phyloP scores from a whole-genome alignment of 2,113 vertebrate species.

The Hyperoodon ampullatus region DNA sequence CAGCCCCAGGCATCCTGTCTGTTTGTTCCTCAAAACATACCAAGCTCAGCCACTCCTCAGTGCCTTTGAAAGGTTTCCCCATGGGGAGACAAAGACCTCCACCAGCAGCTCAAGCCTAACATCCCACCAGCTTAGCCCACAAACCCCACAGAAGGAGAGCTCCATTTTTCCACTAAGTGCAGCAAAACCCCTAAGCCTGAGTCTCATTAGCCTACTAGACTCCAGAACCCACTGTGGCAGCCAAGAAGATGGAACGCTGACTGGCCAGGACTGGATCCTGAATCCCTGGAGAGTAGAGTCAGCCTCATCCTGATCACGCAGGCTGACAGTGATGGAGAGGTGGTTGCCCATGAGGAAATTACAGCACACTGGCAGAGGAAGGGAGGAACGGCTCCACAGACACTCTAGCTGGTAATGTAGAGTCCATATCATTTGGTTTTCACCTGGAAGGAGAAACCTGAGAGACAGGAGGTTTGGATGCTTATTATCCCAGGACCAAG shows the following conservation, averaged over 20 bases:
- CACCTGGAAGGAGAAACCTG: background rate
- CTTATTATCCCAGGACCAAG: background rate
- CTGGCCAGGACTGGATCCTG: background rate
- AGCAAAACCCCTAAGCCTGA: background rate
- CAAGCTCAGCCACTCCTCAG: background rate
- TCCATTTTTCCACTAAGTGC: background rate
- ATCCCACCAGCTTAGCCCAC: background rate
- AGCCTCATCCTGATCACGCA: background rate
- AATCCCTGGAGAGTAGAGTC: background rate
- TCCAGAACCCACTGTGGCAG: background rate
- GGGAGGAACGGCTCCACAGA: accelerated
- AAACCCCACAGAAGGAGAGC: background rate
- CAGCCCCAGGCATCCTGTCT: background rate
- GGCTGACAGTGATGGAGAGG: background rate
- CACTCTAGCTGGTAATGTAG: accelerated
- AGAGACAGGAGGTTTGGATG: background rate
- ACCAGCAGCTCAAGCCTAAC: background rate
- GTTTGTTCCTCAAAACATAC: background rate
- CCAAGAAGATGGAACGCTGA: background rate
- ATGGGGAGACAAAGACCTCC: background rate
- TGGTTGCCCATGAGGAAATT: background rate
- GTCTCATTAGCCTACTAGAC: background rate
- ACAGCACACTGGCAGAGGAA: background rate
- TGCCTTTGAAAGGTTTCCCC: background rate
- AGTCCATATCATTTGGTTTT: background rate